Evolutionary conservation across 2,888 invertebrate genomes (phyloP), one percentile per base, ranked within the genome.

Genomic region (Sminthurides aquaticus): DNA sequence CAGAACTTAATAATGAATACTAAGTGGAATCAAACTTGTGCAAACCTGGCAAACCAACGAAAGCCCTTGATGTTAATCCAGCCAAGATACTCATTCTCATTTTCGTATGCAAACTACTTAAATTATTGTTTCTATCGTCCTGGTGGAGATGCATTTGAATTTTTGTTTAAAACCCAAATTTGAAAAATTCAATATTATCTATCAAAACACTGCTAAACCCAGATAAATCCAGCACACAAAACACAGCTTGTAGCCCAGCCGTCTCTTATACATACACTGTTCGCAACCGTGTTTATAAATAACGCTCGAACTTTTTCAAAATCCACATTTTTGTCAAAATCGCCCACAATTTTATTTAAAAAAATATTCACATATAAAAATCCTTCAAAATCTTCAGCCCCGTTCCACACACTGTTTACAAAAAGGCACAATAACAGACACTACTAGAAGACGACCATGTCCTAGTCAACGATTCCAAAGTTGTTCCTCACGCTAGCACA

Each of bases 41-140:
- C 58, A 26, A 52, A 67, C 69, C 69, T 69, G 69, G 56, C 49
- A 67, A 28, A 49, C 67, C 67, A 34, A 61, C 60, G 52, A 67
- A 69, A 34, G 63, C 57, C 52, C 63, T 57, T 48, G 48, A 52
- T 29, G 66, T 52, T n/a, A 67, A 56, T 11, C 66, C 66, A 29
- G 61, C 61, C 22, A 70, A 56, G 49, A 70, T 68, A 68, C 67
- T 70, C 70, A 70, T 70, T 62, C 64, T 68, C 43, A 64, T n/a
- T 15, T 18, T n/a, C 5, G 5, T 8, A 15, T 52, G 11, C 52
- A 52, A 20, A 20, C 52, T 20, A 20, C 52, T 20, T 5, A 52
- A 18, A 20, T 52, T 52, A 52, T 22, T 52, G 52, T 52, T 52
- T 22, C 52, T 52, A 8, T 22, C 20, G 20, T 15, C 52, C 22